Percentiles rank a stretch among this genome's conserved stretches.
Evolutionary conservation across 2,888 invertebrate genomes (phyloP).

Genomic region (Mellilla xanthometata): DNA sequence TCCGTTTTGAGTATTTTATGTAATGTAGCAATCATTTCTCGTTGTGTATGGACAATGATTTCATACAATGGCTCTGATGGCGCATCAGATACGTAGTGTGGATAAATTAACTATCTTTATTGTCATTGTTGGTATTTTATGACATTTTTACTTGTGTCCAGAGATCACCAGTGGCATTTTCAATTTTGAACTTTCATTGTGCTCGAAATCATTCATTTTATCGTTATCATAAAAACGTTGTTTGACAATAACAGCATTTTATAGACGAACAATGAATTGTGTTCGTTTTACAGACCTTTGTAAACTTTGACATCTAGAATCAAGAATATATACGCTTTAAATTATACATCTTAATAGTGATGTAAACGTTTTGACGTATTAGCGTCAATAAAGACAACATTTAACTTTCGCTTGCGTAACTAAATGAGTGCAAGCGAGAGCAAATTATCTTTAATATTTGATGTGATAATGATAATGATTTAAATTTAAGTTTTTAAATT

Average conservation of each 20-base stretch:
- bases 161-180: constrained; percentile 32
- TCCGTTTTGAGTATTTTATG: constrained; percentile 38
- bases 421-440: too few species aligned
- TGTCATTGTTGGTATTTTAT: constrained; percentile 51
- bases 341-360: too few species aligned
- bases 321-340: too few species aligned
- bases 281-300: neutral
- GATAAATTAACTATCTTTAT: constrained; percentile 55
- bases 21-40: constrained; percentile 31
- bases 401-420: too few species aligned
- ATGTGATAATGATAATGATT: too few species aligned
- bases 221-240: constrained; percentile 25
- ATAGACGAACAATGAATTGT: constrained; percentile 4
- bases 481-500: too few species aligned
- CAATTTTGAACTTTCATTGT: constrained; percentile 43
- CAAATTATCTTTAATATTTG: too few species aligned
- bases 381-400: too few species aligned
- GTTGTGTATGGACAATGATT: constrained; percentile 25
- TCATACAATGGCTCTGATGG: constrained; percentile 24
- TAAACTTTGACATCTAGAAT: neutral
- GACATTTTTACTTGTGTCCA: constrained; percentile 35
- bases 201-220: constrained; percentile 24
- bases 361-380: too few species aligned
- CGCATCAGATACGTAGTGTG: constrained; percentile 30
- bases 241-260: constrained; percentile 22